Conservation (phyloP, 30 jellyfish, hydroid and myxozoan species). For the Hydractinia symbiolongicarpus region DNA sequence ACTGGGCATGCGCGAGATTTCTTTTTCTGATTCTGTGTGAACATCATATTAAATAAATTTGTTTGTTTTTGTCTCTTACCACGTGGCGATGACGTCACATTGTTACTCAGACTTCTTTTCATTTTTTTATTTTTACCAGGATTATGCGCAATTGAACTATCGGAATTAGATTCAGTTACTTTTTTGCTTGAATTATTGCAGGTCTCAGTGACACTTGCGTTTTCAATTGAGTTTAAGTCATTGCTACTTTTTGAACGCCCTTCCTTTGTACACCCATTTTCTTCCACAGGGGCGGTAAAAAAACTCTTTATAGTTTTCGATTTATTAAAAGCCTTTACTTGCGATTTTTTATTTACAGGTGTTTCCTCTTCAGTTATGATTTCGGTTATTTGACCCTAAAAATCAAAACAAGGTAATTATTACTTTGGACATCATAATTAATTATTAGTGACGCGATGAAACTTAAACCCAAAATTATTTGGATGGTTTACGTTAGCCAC, state of each 20-base stretch:
- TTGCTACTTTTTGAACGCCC: no score
- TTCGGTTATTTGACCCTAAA: constrained; percentile 16
- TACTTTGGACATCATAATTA: background rate
- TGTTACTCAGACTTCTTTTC: constrained; percentile 11
- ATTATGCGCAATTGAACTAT: no score
- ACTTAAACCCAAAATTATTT: no score
- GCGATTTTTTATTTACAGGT: constrained; percentile 23
- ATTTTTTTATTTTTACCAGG: background rate
- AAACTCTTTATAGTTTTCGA: constrained; percentile 62
- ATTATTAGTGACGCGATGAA: no score
- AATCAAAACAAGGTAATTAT: background rate
- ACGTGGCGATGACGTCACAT: constrained; percentile 2
- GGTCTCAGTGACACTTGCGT: no score
- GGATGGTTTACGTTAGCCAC: no score
- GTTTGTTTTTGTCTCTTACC: constrained; percentile 49
- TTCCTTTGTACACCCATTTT: background rate
- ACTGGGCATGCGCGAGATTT: constrained; percentile 57
- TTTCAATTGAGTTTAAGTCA: no score
- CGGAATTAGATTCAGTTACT: no score
- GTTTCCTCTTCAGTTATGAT: constrained; percentile 30
- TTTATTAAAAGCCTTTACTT: constrained; percentile 52
- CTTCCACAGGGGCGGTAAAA: constrained; percentile 37
- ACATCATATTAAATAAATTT: constrained; percentile 15
- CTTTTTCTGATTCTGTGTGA: constrained; percentile 21
- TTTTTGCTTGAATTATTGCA: no score